Conservation (phyloP, 1,140 invertebrate species). For the Cydia pomonella region DNA sequence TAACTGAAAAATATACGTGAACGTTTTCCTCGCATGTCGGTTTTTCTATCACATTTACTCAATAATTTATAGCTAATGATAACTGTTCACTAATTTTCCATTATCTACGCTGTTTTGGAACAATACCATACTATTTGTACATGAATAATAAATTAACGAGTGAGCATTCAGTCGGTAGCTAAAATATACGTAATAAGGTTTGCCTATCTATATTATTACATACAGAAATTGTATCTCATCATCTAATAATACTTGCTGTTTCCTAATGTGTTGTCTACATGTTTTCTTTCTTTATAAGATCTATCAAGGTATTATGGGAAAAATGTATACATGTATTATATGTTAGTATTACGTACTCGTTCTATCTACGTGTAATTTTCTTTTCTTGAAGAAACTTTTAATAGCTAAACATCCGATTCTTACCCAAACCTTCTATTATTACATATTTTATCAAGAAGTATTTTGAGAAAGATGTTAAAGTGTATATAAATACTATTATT, state of each 20-base stretch:
- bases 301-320: neutral
- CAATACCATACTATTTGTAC: conserved; percentile 30
- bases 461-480: no score
- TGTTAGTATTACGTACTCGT: no score
- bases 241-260: neutral
- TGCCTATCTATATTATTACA: conserved; percentile 9
- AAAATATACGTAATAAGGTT: conserved; percentile 22
- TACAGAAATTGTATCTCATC: conserved; percentile 26
- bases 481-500: no score
- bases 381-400: no score
- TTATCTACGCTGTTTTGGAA: conserved; percentile 27
- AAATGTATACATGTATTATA: no score
- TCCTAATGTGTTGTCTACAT: neutral
- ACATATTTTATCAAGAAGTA: no score
- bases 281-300: neutral
- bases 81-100: conserved; percentile 29
- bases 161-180: conserved; percentile 17
- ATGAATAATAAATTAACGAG: conserved; percentile 32
- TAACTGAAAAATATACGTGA: neutral
- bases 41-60: conserved; percentile 23
- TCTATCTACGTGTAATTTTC: no score
- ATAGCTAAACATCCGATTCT: no score
- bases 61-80: conserved; percentile 30
- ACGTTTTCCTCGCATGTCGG: conserved; percentile 13
- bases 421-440: no score